Evolutionary conservation across 2,113 vertebrate species (phyloP).

Genomic region (Clinocottus analis): DNA sequence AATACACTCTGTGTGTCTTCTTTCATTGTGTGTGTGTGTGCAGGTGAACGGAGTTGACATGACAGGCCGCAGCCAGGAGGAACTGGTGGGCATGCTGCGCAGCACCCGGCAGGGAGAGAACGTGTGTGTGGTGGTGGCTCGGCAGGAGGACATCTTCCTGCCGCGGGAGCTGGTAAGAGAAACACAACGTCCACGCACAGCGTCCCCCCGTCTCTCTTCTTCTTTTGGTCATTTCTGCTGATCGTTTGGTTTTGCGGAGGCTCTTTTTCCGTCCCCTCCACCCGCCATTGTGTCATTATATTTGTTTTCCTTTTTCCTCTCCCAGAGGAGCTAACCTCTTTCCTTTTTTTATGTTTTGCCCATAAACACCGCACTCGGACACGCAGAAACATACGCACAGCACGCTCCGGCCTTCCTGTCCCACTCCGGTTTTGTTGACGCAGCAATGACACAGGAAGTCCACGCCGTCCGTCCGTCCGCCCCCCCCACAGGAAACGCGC

Average conservation of each 20-base stretch:
- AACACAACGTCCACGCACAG: slow-evolving; percentile 13
- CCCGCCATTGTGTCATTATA: slow-evolving; percentile 33
- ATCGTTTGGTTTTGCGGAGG: not conserved
- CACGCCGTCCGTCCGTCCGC: no score
- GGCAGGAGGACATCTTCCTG: slow-evolving; percentile 92
- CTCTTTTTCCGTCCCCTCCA: slow-evolving; percentile 2
- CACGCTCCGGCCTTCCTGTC: slow-evolving; percentile 64
- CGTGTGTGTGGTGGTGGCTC: slow-evolving; percentile 87
- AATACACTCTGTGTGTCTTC: slow-evolving; percentile 23
- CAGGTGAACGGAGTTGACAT: slow-evolving; percentile 95
- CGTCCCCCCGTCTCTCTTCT: not conserved
- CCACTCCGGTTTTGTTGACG: slow-evolving; percentile 70
- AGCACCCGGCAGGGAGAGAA: slow-evolving; percentile 94
- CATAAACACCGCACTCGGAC: slow-evolving; percentile 21
- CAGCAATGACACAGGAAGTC: slow-evolving; percentile 70
- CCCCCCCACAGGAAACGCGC: slow-evolving; percentile 50
- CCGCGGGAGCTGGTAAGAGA: slow-evolving; percentile 92
- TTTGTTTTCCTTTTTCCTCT: not conserved
- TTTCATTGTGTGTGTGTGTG: slow-evolving; percentile 18
- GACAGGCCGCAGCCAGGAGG: slow-evolving; percentile 91
- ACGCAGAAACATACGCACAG: slow-evolving; percentile 13
- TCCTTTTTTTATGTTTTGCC: slow-evolving; percentile 1
- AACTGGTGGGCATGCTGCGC: slow-evolving; percentile 94
- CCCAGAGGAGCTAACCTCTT: not conserved
- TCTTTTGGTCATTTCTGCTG: slow-evolving; percentile 7